phyloP scores from a whole-genome alignment of 1,140 invertebrate genomes.

The Drosophila varians region DNA sequence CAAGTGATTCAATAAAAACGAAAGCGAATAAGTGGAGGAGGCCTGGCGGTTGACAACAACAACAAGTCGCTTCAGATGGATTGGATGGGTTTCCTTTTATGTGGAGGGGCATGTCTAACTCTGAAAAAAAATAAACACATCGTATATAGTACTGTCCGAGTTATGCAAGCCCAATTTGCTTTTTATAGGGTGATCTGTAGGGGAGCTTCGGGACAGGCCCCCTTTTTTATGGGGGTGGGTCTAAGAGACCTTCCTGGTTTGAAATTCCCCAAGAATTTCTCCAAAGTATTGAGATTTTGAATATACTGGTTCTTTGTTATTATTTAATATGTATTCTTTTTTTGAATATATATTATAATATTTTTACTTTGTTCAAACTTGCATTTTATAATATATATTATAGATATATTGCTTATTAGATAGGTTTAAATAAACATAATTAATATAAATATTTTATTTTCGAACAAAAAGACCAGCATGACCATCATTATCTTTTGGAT shows the following conservation, averaged over 20 bases:
- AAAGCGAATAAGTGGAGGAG: constrained; percentile 55
- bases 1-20: constrained; percentile 69
- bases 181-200: constrained; percentile 43
- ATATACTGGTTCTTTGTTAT: no score
- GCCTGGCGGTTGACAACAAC: constrained; percentile 66
- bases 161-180: constrained; percentile 12
- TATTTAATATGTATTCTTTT: no score
- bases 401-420: no score
- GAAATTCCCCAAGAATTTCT: no score
- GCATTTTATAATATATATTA: no score
- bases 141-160: constrained; percentile 8
- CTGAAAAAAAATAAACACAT: constrained; percentile 10
- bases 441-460: no score
- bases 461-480: no score
- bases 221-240: constrained; percentile 7
- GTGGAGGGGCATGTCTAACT: constrained; percentile 34
- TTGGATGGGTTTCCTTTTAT: constrained; percentile 64
- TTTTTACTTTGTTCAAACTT: no score
- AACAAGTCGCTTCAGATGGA: constrained; percentile 15
- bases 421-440: no score
- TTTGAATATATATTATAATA: no score
- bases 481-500: neutral
- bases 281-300: no score
- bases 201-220: constrained; percentile 25
- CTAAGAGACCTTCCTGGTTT: neutral